These are phyloP conservation scores for Manduca sexta DNA, from an alignment of 1,140 invertebrate species.

Conservation along the genomic window DNA sequence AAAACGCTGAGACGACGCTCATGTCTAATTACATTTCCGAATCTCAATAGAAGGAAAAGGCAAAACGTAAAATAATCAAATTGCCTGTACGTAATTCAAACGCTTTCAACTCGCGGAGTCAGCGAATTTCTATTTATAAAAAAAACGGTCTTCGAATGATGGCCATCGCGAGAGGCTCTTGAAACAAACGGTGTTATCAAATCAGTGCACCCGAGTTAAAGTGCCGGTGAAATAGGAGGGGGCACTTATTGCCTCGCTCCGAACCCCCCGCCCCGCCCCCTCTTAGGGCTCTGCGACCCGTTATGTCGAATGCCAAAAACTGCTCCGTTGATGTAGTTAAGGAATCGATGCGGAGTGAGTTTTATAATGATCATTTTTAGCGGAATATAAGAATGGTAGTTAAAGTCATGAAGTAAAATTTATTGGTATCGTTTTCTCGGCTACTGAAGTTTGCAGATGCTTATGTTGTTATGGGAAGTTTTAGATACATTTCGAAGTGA, in stretches of 20 bases:
- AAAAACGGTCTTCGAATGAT: conserved; percentile 42
- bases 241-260: conserved; percentile 55
- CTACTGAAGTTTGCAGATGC: no score
- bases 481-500: no score
- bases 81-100: conserved; percentile 5
- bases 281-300: neutral
- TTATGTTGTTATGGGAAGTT: no score
- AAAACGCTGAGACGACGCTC: no score
- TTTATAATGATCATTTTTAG: neutral
- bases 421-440: no score
- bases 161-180: conserved; percentile 42
- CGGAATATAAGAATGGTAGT: no score
- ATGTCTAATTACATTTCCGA: neutral
- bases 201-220: conserved; percentile 66
- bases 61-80: neutral
- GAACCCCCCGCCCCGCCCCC: conserved; percentile 15
- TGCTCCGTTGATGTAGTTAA: neutral
- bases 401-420: no score
- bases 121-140: conserved; percentile 23
- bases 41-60: neutral
- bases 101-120: conserved; percentile 10
- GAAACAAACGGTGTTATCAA: conserved; percentile 68
- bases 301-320: conserved; percentile 1
- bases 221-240: conserved; percentile 62
- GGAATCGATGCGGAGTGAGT: neutral